Evolutionary conservation across 2,797 vertebrate genomes (phyloP).

Genomic region (Phrynocephalus guinanensis): DNA sequence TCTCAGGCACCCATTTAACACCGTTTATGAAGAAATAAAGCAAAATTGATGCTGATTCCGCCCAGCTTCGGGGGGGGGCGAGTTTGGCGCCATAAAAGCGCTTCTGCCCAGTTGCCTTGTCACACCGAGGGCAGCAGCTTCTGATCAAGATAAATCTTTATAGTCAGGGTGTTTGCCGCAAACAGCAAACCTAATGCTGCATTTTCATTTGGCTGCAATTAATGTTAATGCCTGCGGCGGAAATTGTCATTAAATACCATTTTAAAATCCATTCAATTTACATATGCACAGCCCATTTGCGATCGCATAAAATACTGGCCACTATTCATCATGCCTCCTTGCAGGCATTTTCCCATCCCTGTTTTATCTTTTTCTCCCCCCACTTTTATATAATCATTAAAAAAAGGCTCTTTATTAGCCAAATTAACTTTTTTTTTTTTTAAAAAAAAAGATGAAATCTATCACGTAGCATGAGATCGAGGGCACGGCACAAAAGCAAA

Average conservation of each 20-base stretch:
- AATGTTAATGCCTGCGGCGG: conserved; percentile 83
- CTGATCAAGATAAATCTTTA: conserved; percentile 86
- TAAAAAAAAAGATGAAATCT: conserved; percentile 45
- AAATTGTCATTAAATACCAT: conserved; percentile 88
- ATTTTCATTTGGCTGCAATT: conserved; percentile 85
- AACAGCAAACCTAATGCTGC: conserved; percentile 83
- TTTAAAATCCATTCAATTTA: conserved; percentile 89
- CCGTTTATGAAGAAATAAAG: conserved; percentile 83
- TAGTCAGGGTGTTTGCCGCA: conserved; percentile 76
- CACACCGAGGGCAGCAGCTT: conserved; percentile 66
- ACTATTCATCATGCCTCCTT: conserved; percentile 70
- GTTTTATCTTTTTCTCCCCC: not conserved
- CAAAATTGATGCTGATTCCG: conserved; percentile 81
- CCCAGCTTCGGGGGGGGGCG: conserved; percentile 76
- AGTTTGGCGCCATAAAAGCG: conserved; percentile 79
- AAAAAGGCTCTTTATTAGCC: conserved; percentile 57
- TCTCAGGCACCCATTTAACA: conserved; percentile 80
- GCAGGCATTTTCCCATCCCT: conserved; percentile 57
- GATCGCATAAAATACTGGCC: conserved; percentile 71
- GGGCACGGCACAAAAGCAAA: conserved; percentile 23
- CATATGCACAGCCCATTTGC: conserved; percentile 84
- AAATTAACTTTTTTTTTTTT: conserved; percentile 50
- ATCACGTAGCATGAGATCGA: conserved; percentile 24
- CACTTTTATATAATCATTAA: conserved; percentile 24
- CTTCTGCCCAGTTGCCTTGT: conserved; percentile 77